A percentile compares a stretch with the other conserved stretches of the same genome.
Evolutionary conservation across 2,888 invertebrate species (phyloP).

Genomic region (Aplocera efformata): DNA sequence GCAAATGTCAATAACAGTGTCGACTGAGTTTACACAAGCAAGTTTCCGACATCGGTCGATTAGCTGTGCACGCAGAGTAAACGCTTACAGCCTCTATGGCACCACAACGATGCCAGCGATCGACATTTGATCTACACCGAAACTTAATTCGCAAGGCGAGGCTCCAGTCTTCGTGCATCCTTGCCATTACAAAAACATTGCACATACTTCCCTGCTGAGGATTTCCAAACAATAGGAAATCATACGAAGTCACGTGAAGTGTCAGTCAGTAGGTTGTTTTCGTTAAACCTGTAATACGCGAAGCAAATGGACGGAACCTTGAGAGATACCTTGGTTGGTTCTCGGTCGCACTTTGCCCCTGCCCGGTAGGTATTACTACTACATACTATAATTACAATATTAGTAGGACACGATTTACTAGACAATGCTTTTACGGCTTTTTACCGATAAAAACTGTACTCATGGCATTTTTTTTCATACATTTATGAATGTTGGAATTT

Average conservation of each 20-base stretch:
- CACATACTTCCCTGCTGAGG: background rate
- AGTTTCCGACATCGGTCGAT: too few relatives aligned
- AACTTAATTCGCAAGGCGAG: too few relatives aligned
- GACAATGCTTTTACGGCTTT: background rate
- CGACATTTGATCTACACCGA: too few relatives aligned
- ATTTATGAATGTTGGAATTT: too few relatives aligned
- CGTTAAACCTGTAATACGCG: conserved; percentile 4
- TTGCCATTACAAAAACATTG: conserved; percentile 4
- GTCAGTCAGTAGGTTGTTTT: background rate
- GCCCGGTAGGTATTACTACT: background rate
- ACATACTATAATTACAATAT: conserved; percentile 2
- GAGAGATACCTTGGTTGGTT: conserved; percentile 14
- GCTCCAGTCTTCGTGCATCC: too few relatives aligned
- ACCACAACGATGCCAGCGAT: too few relatives aligned
- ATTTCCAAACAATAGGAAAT: background rate
- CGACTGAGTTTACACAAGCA: too few relatives aligned
- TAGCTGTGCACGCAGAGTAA: too few relatives aligned
- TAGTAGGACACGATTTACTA: conserved; percentile 1
- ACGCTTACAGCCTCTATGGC: too few relatives aligned
- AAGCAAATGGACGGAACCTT: conserved; percentile 7
- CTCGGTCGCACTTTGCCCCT: conserved; percentile 15
- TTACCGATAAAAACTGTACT: too few relatives aligned
- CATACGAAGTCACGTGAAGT: conserved; percentile 3
- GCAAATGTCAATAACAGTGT: too few relatives aligned
- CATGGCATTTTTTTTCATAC: too few relatives aligned